Evolutionary conservation across 2,888 invertebrate species (phyloP).

Genomic region (Amblyteles armatorius): DNA sequence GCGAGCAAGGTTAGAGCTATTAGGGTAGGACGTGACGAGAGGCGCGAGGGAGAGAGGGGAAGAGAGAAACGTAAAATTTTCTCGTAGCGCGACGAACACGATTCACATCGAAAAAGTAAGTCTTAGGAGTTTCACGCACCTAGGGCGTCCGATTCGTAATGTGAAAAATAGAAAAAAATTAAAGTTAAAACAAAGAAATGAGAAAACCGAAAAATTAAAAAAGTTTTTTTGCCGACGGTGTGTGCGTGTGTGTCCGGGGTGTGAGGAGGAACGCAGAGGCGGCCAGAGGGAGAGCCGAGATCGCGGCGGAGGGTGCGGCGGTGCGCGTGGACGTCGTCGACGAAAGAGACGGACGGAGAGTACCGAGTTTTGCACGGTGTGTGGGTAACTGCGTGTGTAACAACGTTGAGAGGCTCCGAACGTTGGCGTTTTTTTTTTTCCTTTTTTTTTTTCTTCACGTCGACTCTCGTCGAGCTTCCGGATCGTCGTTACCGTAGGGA

Average conservation of each 20-base stretch:
- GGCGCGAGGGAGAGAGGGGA: slow-evolving; percentile 26
- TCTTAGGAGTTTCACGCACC: not conserved
- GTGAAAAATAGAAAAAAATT: not conserved
- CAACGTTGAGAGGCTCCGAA: not conserved
- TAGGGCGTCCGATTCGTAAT: not conserved
- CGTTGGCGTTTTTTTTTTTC: not conserved
- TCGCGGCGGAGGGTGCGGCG: slow-evolving; percentile 65
- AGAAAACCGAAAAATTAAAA: not conserved
- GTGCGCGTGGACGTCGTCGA: slow-evolving; percentile 62
- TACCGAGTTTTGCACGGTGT: slow-evolving; percentile 23
- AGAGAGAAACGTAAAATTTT: slow-evolving; percentile 26
- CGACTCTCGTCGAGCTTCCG: not conserved
- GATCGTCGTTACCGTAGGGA: too few species aligned
- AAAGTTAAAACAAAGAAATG: not conserved
- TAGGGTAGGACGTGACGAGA: slow-evolving; percentile 58
- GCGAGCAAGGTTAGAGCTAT: slow-evolving; percentile 63
- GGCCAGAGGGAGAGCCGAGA: slow-evolving; percentile 14
- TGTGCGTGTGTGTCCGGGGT: not conserved
- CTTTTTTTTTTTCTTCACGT: not conserved
- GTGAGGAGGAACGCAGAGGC: not conserved
- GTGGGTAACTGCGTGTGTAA: slow-evolving; percentile 8
- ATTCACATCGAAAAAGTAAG: not conserved
- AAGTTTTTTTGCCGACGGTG: not conserved
- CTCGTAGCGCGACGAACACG: not conserved
- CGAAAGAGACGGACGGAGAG: slow-evolving; percentile 43